Evolutionary conservation across 2,113 vertebrate genomes (phyloP).

Genomic region (Varanus salvator): DNA sequence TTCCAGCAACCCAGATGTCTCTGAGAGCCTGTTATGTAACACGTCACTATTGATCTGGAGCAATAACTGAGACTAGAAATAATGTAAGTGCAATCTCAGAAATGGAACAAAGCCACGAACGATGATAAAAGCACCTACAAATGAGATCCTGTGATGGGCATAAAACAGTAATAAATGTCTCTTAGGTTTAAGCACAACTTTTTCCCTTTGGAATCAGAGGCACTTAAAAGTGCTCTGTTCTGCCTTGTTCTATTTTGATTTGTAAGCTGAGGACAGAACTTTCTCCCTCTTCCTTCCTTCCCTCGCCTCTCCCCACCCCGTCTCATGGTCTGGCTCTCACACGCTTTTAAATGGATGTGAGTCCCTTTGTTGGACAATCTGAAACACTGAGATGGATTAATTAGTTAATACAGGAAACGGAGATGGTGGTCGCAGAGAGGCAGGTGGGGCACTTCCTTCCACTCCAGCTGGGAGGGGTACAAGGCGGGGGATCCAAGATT

Average conservation of each 20-base stretch:
- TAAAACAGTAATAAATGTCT: neutral
- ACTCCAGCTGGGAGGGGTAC: too few species aligned
- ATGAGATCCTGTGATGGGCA: neutral
- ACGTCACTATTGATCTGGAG: neutral
- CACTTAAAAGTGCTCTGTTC: neutral
- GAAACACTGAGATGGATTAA: neutral
- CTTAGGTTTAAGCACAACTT: neutral
- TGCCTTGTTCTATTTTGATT: neutral
- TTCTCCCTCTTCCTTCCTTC: neutral
- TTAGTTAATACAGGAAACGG: neutral
- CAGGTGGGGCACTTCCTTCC: too few species aligned
- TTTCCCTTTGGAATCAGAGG: neutral
- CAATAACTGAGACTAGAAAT: fast-evolving
- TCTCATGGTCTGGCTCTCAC: too few species aligned
- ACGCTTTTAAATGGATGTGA: neutral
- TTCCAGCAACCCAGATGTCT: slow-evolving; percentile 29
- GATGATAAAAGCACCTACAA: neutral
- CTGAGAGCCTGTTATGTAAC: neutral
- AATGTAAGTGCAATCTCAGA: neutral
- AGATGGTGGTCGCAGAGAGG: too few species aligned
- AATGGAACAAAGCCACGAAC: neutral
- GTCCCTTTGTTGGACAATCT: neutral
- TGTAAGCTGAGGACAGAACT: neutral
- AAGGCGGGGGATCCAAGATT: too few species aligned
- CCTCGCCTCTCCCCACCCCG: too few species aligned